Base-by-base conservation (phyloP, 2,113 vertebrate genomes). In the Protomyctophum bolini region DNA sequence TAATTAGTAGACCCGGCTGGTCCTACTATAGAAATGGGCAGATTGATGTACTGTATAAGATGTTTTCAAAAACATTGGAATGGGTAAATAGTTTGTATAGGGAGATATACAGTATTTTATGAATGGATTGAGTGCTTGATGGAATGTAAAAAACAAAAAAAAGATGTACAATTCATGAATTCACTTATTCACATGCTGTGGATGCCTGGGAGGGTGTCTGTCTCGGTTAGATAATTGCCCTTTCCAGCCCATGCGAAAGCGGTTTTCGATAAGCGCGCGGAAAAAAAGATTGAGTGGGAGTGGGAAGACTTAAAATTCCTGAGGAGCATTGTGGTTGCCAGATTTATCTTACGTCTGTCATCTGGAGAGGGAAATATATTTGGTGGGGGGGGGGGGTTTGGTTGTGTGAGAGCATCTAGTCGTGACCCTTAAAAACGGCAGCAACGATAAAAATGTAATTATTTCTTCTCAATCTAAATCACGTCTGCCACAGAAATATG, bases 91-190 rank as follows among this genome's bases (percentile, higher is more conserved):
- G 33, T 41, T 41, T 41, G 33, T 41, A 4, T 41, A 4, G 33
- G 33, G 33, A 41, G 33, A 58, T 51, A 58, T 47, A 7, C 46
- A 51, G 10, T 56, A 28, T 51, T n/a, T 7, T 68, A 66, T 76
- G 57, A 54, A 21, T 75, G 33, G 48, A 54, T 11, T 4, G 51
- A 54, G 51, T 10, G 51, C 5, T 54, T 54, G 51, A 54, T 54
- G 12, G 51, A 54, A 54, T 4, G 51, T 54, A 12, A n/a, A 54
- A 54, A 52, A 52, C 1, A 11, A 21, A 21, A 21, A 21, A 21
- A 21, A 21, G 21, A 21, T 21, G 21, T 21, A 11, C n/a, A n/a
- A n/a, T 11, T 6, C n/a, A n/a, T n/a, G n/a, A n/a, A n/a, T n/a
- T n/a, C n/a, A n/a, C n/a, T n/a, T n/a, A n/a, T n/a, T n/a, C 51